Conservation (phyloP, 2,797 vertebrate species). For the Gorsachius magnificus region DNA sequence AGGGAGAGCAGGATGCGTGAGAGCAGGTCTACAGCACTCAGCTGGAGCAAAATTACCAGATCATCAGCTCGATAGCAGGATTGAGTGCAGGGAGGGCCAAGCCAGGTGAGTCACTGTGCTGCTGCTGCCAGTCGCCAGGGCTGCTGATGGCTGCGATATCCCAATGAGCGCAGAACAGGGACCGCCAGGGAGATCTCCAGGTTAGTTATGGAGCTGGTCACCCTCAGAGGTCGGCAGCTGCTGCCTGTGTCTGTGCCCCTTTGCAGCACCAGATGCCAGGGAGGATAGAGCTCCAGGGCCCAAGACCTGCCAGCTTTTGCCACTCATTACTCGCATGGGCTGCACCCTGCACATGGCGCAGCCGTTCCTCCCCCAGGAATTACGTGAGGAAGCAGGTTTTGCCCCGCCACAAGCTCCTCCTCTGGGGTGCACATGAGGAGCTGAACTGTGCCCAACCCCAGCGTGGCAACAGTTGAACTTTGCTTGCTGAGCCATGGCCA, state of each 20-base stretch:
- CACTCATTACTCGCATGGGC: rapidly evolving
- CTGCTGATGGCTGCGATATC: conserved; percentile 28
- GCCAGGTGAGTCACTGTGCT: conserved; percentile 18
- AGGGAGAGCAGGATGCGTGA: conserved; percentile 53
- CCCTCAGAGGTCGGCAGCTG: neutral
- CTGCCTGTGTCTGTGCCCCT: neutral
- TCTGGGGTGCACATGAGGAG: neutral
- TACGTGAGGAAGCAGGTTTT: neutral
- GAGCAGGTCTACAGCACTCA: conserved; percentile 54
- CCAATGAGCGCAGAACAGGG: neutral
- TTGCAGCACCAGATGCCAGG: neutral
- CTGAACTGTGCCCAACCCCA: neutral
- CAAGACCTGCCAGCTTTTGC: neutral
- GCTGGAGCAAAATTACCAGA: conserved; percentile 40
- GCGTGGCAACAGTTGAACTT: neutral
- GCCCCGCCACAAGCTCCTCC: rapidly evolving
- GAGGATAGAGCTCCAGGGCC: neutral
- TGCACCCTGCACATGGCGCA: neutral
- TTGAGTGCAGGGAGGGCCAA: neutral
- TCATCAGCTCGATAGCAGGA: conserved; percentile 54
- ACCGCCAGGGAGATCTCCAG: neutral
- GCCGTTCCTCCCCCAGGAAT: neutral
- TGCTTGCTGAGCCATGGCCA: rapidly evolving
- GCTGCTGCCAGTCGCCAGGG: conserved; percentile 11
- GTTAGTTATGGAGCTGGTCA: neutral